A percentile compares a stretch with the other conserved stretches of the same genome.
These are phyloP conservation scores for Etheostoma spectabile DNA, from an alignment of 2,113 vertebrate species.

Conservation along the genomic window DNA sequence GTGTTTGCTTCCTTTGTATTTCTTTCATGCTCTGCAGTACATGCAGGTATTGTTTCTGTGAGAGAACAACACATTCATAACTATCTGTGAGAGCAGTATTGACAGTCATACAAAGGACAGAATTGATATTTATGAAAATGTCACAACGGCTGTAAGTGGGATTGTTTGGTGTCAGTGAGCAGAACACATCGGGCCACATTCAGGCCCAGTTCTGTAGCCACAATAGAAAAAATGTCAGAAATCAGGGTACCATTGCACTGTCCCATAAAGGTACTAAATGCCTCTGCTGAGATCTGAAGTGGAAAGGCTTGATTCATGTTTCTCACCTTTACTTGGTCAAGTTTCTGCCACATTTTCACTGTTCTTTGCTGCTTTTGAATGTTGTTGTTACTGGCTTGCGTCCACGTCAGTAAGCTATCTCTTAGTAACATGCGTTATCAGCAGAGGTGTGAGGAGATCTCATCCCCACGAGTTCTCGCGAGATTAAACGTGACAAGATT, in stretches of 20 bases:
- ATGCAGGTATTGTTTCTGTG: constrained; percentile 33
- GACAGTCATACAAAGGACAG: background rate
- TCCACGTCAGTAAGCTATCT: background rate
- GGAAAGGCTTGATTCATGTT: background rate
- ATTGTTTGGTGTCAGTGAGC: constrained; percentile 1
- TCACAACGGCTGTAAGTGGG: background rate
- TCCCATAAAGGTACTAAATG: background rate
- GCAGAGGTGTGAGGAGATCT: no score
- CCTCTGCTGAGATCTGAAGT: background rate
- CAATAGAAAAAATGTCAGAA: background rate
- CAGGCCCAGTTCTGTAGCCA: background rate
- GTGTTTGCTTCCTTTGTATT: constrained; percentile 36
- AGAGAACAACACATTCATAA: background rate
- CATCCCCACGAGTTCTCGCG: no score
- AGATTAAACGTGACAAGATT: no score
- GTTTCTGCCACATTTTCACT: background rate
- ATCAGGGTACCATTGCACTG: background rate
- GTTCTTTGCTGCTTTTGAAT: background rate
- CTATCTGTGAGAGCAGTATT: background rate
- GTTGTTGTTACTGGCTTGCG: background rate
- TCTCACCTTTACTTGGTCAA: background rate
- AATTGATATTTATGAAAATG: background rate
- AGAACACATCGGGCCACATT: background rate
- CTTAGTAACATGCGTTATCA: background rate
- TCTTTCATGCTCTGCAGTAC: background rate